Evolutionary conservation across 1,140 invertebrate genomes (phyloP).

Genomic region (Orussus abietinus): DNA sequence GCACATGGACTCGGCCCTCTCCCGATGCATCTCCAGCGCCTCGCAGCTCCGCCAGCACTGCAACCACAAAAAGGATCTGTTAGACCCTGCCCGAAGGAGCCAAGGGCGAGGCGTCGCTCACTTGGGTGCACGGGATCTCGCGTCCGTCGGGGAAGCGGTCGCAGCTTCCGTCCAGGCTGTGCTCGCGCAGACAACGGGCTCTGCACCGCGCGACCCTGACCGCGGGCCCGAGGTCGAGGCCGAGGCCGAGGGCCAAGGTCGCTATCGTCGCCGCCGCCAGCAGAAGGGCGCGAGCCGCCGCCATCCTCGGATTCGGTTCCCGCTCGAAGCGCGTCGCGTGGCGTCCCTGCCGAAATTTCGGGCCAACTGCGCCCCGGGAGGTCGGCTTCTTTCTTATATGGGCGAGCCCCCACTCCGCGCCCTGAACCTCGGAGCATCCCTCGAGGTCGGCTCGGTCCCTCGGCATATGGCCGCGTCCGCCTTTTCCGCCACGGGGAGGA

Average conservation of each 20-base stretch:
- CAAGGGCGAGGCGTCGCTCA: constrained; percentile 22
- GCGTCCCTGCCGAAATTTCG: constrained; percentile 38
- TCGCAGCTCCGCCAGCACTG: constrained; percentile 81
- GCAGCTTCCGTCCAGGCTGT: constrained; percentile 39
- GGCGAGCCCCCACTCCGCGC: constrained; percentile 29
- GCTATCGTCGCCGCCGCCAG: too few relatives aligned
- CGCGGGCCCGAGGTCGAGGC: constrained; percentile 42
- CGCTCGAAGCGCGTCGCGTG: too few relatives aligned
- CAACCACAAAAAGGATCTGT: constrained; percentile 53
- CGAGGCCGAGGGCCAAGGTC: constrained; percentile 24
- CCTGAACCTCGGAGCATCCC: constrained; percentile 36
- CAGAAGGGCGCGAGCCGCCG: not conserved
- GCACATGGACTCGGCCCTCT: constrained; percentile 67
- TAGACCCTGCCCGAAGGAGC: constrained; percentile 9
- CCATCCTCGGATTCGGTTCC: too few relatives aligned
- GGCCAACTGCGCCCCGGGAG: constrained; percentile 42
- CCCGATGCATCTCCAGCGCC: constrained; percentile 68
- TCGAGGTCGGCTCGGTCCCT: constrained; percentile 39
- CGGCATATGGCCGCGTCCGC: constrained; percentile 35
- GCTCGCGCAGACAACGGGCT: constrained; percentile 40
- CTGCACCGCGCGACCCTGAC: constrained; percentile 46
- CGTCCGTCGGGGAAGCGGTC: constrained; percentile 36
- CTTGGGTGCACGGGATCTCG: constrained; percentile 39
- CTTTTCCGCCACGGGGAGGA: constrained; percentile 3
- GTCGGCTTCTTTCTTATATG: constrained; percentile 42